phyloP scores from a whole-genome alignment of 2,888 invertebrate species.

The Lomographa bimaculata region DNA sequence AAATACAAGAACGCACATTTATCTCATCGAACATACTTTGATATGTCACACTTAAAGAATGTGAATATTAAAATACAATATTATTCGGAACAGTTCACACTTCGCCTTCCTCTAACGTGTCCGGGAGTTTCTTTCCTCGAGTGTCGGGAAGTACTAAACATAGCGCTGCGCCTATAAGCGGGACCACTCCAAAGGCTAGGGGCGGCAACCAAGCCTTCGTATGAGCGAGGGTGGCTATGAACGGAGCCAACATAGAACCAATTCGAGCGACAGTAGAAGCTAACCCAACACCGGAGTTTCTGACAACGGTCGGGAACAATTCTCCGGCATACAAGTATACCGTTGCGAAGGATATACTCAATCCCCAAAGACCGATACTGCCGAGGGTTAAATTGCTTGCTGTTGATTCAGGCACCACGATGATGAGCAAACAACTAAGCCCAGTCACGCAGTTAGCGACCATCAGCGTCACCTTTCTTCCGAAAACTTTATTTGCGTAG shows the following conservation, averaged over 20 bases:
- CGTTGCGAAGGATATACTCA: conserved; percentile 92
- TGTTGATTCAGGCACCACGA: conserved; percentile 74
- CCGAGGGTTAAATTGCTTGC: conserved; percentile 85
- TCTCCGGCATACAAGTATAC: conserved; percentile 95
- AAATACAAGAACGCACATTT: too few species aligned
- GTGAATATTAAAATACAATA: too few species aligned
- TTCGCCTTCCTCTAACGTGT: conserved; percentile 92
- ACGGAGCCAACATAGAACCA: conserved; percentile 94
- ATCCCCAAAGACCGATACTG: conserved; percentile 90
- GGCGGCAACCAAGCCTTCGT: conserved; percentile 87
- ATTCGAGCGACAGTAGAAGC: conserved; percentile 93
- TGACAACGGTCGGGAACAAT: conserved; percentile 93
- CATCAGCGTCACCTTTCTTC: conserved; percentile 87
- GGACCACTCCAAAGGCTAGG: conserved; percentile 87
- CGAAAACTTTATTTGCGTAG: conserved; percentile 86
- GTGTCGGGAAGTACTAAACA: conserved; percentile 91
- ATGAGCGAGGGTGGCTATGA: conserved; percentile 87
- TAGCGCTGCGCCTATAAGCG: conserved; percentile 86
- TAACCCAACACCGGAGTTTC: conserved; percentile 93
- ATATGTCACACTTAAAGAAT: too few species aligned
- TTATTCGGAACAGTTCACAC: too few species aligned
- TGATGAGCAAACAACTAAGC: conserved; percentile 85
- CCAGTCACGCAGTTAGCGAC: conserved; percentile 86
- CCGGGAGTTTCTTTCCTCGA: conserved; percentile 88
- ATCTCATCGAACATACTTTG: too few species aligned